These are phyloP conservation scores for Drosophila fuyamai DNA, from an alignment of 1,140 invertebrate genomes.

Conservation along the genomic window DNA sequence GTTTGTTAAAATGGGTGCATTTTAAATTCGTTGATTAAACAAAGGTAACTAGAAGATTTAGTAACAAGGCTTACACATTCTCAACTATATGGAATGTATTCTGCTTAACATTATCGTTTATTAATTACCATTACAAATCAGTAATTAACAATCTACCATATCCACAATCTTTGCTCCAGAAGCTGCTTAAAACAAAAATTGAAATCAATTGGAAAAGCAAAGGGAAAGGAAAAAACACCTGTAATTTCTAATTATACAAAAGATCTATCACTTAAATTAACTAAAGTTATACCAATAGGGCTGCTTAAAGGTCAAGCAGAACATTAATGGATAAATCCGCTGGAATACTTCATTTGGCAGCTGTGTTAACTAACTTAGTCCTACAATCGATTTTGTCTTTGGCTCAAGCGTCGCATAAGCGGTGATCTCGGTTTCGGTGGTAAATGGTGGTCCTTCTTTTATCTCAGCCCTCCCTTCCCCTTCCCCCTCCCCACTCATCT, in stretches of 20 bases:
- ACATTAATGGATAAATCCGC: conserved; percentile 6
- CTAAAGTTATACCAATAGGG: neutral
- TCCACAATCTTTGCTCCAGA: no score
- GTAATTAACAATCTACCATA: no score
- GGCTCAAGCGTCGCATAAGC: conserved; percentile 51
- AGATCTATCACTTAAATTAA: conserved; percentile 3
- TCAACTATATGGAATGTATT: neutral
- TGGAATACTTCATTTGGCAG: conserved; percentile 53
- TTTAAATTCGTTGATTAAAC: neutral
- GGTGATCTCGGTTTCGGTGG: conserved; percentile 21
- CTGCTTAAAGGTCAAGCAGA: neutral
- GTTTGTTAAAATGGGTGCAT: neutral
- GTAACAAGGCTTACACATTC: neutral
- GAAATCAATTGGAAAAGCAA: no score
- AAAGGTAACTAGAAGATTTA: neutral
- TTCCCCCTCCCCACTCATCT: neutral
- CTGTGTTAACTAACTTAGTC: conserved; percentile 43
- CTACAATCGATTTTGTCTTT: conserved; percentile 61
- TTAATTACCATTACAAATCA: no score
- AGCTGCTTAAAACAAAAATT: no score
- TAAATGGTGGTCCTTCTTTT: neutral
- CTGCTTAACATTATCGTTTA: neutral
- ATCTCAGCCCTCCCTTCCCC: neutral
- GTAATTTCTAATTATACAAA: neutral
- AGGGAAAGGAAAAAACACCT: neutral